Conservation (phyloP, 2,113 vertebrate genomes). For the Tamias sibiricus region DNA sequence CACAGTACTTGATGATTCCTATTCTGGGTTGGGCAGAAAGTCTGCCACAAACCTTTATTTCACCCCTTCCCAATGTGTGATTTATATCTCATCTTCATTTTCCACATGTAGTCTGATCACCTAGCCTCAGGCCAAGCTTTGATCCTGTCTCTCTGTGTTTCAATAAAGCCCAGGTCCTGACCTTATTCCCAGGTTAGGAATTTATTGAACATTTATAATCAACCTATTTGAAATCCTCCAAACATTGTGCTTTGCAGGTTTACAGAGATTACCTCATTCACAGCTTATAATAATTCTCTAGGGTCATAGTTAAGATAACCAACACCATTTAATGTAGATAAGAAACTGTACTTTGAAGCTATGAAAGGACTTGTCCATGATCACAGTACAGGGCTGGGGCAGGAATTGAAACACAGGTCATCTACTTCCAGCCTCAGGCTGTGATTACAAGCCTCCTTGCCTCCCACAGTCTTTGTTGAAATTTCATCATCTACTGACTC, state of each 20-base stretch:
- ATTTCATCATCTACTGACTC: not conserved
- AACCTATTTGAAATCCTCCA: not conserved
- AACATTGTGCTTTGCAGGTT: not conserved
- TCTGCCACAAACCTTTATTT: not conserved
- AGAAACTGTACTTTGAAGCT: slow-evolving; percentile 23
- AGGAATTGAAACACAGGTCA: not conserved
- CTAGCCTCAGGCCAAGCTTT: not conserved
- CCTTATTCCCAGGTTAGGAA: slow-evolving; percentile 8
- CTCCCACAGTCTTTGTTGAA: not conserved
- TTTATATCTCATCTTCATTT: slow-evolving; percentile 12
- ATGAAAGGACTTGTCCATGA: not conserved
- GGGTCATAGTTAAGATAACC: not conserved
- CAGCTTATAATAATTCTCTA: not conserved
- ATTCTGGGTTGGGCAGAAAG: not conserved
- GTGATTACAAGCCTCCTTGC: not conserved
- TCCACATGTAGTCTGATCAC: not conserved
- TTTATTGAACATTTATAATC: not conserved
- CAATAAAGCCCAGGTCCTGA: not conserved
- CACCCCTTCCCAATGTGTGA: not conserved
- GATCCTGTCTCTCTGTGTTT: not conserved
- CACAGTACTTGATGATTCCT: not conserved
- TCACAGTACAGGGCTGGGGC: not conserved
- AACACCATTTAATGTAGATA: not conserved
- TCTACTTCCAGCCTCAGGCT: not conserved
- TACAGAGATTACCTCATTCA: slow-evolving; percentile 1